Evolutionary conservation across 2,113 vertebrate species (phyloP).

Genomic region (Melanotaenia duboulayi): DNA sequence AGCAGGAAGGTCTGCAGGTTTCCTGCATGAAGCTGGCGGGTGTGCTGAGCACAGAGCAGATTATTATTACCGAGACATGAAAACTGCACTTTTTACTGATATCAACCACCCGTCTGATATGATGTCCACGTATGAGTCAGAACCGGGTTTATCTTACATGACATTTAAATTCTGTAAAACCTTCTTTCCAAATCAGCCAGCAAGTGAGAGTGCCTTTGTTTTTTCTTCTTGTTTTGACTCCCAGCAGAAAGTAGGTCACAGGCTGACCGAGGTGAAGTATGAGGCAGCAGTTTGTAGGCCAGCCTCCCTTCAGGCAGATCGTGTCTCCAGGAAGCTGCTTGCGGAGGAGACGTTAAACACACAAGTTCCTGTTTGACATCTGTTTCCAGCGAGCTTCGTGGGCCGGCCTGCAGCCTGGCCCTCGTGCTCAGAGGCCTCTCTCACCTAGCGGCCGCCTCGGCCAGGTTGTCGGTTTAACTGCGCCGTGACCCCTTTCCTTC

Average conservation of each 20-base stretch:
- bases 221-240: slow-evolving; percentile 59
- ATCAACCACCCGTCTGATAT: too few species aligned
- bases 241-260: slow-evolving; percentile 86
- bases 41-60: too few species aligned
- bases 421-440: slow-evolving; percentile 16
- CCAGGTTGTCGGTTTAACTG: slow-evolving; percentile 72
- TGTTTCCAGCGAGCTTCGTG: slow-evolving; percentile 74
- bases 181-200: slow-evolving; percentile 24
- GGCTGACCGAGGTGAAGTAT: slow-evolving; percentile 83
- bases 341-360: slow-evolving; percentile 80
- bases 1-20: too few species aligned
- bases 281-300: slow-evolving; percentile 89
- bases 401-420: slow-evolving; percentile 7
- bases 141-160: not conserved
- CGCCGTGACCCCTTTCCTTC: slow-evolving; percentile 60
- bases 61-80: too few species aligned
- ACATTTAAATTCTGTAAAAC: not conserved
- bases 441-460: not conserved
- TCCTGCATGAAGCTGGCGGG: too few species aligned
- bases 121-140: too few species aligned
- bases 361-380: slow-evolving; percentile 83
- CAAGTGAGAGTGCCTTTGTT: slow-evolving; percentile 22
- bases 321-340: slow-evolving; percentile 86
- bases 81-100: too few species aligned
- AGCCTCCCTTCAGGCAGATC: slow-evolving; percentile 73